Evolutionary conservation across 2,113 vertebrate species (phyloP).

Genomic region (Casuarius casuarius): DNA sequence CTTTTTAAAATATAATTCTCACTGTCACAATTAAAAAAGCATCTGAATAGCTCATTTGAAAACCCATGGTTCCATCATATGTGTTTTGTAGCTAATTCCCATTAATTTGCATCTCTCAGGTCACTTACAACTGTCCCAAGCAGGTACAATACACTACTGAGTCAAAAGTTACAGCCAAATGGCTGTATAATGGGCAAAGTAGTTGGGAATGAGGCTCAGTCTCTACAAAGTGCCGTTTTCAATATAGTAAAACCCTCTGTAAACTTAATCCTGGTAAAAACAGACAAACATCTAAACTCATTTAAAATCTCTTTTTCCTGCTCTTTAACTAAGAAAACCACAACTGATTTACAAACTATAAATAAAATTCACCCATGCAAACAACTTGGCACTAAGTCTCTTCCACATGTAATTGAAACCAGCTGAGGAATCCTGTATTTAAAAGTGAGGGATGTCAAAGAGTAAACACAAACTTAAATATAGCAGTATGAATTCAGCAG

Average conservation of each 20-base stretch:
- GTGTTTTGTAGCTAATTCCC: not conserved
- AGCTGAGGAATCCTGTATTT: constrained; percentile 24
- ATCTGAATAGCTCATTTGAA: not conserved
- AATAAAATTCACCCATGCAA: constrained; percentile 60
- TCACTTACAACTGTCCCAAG: constrained; percentile 37
- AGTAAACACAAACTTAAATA: constrained; percentile 55
- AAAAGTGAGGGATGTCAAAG: constrained; percentile 16
- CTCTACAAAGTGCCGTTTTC: not conserved
- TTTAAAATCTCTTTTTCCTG: not conserved
- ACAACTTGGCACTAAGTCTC: constrained; percentile 48
- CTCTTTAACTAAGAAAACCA: constrained; percentile 1
- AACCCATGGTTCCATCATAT: not conserved
- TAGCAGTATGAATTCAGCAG: constrained; percentile 6
- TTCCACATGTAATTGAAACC: constrained; percentile 40
- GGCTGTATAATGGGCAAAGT: not conserved
- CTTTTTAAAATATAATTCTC: not conserved
- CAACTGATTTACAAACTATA: constrained; percentile 50
- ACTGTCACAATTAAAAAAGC: not conserved
- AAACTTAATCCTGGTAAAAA: constrained; percentile 8
- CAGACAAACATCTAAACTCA: not conserved
- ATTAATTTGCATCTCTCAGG: not conserved
- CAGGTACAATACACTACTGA: not conserved
- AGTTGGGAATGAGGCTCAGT: not conserved
- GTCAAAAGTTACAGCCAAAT: constrained; percentile 25
- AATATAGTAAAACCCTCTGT: not conserved